phyloP scores from a whole-genome alignment of 2,113 vertebrate species.

The Chionomys nivalis region DNA sequence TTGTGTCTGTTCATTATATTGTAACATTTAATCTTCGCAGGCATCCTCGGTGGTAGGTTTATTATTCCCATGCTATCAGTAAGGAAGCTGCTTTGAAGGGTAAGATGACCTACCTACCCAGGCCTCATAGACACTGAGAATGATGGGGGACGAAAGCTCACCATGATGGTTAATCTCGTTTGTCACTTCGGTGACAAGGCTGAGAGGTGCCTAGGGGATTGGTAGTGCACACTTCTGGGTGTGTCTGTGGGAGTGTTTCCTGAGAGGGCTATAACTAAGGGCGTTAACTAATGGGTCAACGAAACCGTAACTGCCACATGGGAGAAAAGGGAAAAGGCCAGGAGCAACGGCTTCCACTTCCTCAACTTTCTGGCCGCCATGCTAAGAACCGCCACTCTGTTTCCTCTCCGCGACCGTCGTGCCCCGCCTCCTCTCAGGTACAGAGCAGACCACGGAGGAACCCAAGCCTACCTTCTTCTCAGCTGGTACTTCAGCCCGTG shows the following conservation, averaged over 20 bases:
- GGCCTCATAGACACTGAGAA: not conserved
- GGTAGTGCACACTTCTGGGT: not conserved
- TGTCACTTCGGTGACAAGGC: not conserved
- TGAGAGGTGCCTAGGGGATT: not conserved
- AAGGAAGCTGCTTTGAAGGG: not conserved
- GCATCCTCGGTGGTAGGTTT: not conserved
- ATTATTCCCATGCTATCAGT: not conserved
- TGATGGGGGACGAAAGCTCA: not conserved
- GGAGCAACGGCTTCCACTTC: no score
- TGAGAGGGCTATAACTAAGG: not conserved
- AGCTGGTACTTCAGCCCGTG: not conserved
- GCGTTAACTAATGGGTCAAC: no score
- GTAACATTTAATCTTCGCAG: not conserved
- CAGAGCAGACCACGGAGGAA: not conserved
- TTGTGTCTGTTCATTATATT: not conserved
- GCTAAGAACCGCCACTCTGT: not conserved
- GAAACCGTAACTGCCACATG: not conserved
- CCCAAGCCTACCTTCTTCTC: not conserved
- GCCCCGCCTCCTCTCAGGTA: no score
- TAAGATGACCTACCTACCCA: not conserved
- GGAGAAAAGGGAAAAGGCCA: not conserved
- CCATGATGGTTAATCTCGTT: not conserved
- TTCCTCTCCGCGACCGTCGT: not conserved
- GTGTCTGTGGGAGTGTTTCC: not conserved
- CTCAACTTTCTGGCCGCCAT: not conserved